Percentiles rank a stretch among this genome's conserved stretches.
These are phyloP conservation scores for Toxotes jaculatrix DNA, from an alignment of 2,113 vertebrate genomes.

Conservation along the genomic window DNA sequence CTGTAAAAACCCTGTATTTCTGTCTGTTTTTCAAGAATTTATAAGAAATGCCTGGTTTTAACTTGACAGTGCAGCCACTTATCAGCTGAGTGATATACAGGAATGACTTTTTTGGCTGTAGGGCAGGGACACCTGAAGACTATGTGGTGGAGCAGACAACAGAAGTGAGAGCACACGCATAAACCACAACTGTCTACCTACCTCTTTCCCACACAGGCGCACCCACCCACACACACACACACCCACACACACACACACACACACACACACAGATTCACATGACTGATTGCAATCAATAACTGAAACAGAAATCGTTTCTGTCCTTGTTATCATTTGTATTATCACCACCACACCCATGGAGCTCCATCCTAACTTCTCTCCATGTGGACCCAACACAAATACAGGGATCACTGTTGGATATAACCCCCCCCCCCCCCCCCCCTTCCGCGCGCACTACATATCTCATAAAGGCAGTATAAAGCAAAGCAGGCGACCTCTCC, in stretches of 20 bases:
- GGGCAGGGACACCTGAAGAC: background rate
- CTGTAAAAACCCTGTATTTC: background rate
- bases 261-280: conserved; percentile 12
- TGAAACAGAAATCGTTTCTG: conserved; percentile 17
- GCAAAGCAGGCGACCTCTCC: conserved; percentile 25
- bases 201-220: background rate
- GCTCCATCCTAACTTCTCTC: conserved; percentile 60
- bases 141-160: background rate
- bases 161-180: conserved; percentile 11
- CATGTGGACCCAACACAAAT: conserved; percentile 24
- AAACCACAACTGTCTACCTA: background rate
- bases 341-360: conserved; percentile 69
- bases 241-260: conserved; percentile 11
- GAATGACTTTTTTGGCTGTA: background rate
- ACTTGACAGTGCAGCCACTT: background rate
- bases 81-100: background rate
- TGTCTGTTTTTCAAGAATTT: background rate
- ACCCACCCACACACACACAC: conserved; percentile 14
- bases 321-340: conserved; percentile 12
- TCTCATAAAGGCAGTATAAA: background rate
- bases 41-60: background rate
- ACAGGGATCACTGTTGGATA: background rate
- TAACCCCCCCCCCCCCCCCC: fast-evolving
- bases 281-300: conserved; percentile 42
- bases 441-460: background rate